These are phyloP conservation scores for Ashinkailepas kermadecensis DNA, from an alignment of 2,888 invertebrate genomes.

Conservation along the genomic window DNA sequence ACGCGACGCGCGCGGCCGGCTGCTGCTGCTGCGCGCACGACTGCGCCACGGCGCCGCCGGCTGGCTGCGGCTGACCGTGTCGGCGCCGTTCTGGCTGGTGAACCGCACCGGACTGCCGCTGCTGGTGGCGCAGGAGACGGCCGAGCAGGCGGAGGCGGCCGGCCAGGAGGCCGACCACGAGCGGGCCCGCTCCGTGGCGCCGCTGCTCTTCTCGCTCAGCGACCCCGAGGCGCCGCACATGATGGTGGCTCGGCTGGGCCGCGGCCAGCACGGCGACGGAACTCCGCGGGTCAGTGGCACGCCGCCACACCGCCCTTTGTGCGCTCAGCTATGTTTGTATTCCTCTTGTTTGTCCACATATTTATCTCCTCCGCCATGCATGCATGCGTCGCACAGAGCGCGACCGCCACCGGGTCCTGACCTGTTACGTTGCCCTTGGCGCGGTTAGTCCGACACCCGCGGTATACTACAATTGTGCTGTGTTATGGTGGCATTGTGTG, in stretches of 20 bases:
- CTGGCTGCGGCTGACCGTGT: slow-evolving; percentile 56
- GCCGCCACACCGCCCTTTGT: no score
- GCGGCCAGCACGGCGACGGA: slow-evolving; percentile 50
- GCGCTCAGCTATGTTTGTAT: no score
- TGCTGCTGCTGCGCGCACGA: slow-evolving; percentile 8
- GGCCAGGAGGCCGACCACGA: slow-evolving; percentile 95
- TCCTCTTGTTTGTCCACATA: no score
- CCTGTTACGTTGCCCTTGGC: no score
- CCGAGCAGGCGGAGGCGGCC: slow-evolving; percentile 51
- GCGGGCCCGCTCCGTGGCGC: slow-evolving; percentile 81
- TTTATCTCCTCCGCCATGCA: no score
- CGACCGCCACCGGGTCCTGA: no score
- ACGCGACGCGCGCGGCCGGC: slow-evolving; percentile 62
- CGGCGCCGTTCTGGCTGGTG: slow-evolving; percentile 87
- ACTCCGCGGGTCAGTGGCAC: slow-evolving; percentile 46
- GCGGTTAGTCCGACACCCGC: no score
- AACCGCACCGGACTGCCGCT: slow-evolving; percentile 94
- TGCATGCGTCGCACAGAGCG: no score
- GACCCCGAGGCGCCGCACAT: slow-evolving; percentile 74
- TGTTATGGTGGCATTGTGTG: no score
- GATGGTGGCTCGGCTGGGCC: slow-evolving; percentile 68
- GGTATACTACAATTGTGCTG: no score
- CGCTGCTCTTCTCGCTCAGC: slow-evolving; percentile 86
- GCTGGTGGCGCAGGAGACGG: slow-evolving; percentile 79
- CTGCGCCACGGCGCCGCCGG: slow-evolving; percentile 26